These are phyloP conservation scores for Trachelus troglodyta DNA, from an alignment of 2,888 invertebrate species.

Conservation along the genomic window DNA sequence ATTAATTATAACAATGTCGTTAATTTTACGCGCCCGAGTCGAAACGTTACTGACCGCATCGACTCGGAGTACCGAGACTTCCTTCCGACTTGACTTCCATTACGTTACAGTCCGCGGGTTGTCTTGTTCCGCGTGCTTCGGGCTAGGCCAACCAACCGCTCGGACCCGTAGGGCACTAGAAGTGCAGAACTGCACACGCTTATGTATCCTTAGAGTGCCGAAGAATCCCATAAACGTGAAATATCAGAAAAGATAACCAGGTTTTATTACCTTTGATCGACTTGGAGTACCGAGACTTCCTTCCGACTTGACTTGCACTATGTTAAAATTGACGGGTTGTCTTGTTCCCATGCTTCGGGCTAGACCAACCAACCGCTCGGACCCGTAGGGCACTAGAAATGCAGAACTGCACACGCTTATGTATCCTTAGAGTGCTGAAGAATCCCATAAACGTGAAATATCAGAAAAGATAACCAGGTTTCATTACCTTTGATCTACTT, in stretches of 20 bases:
- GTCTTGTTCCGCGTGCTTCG: background rate
- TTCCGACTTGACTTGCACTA: no score
- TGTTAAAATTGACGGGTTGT: no score
- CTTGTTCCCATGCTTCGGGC: no score
- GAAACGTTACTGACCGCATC: constrained; percentile 63
- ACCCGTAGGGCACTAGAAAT: no score
- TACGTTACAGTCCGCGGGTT: background rate
- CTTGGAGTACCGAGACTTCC: no score
- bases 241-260: no score
- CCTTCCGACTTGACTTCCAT: background rate
- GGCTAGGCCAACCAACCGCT: background rate
- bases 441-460: background rate
- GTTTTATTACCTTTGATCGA: no score
- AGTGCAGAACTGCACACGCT: no score
- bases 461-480: no score
- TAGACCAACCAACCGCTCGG: no score
- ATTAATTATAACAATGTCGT: constrained; percentile 66
- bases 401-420: background rate
- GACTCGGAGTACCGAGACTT: constrained; percentile 13
- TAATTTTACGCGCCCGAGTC: constrained; percentile 64
- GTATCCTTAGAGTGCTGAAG: background rate
- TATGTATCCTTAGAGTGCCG: background rate
- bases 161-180: no score
- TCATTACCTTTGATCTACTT: no score
- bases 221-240: background rate